phyloP scores from a whole-genome alignment of 2,113 vertebrate species.

The Pelvicachromis taeniatus region DNA sequence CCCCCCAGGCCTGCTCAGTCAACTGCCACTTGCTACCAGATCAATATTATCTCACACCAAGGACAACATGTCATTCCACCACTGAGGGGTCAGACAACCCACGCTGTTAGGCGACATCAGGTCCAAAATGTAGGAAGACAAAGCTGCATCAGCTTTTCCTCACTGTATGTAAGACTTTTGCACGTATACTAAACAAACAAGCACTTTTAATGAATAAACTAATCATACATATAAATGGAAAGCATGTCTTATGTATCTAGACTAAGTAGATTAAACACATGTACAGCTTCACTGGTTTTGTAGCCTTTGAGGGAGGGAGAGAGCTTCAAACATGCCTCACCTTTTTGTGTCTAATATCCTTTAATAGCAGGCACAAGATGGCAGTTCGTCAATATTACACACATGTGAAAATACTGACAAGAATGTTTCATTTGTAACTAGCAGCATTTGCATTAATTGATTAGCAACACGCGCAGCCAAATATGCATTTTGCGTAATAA shows the following conservation, averaged over 20 bases:
- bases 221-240: not conserved
- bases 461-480: slow-evolving; percentile 7
- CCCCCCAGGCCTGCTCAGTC: slow-evolving; percentile 62
- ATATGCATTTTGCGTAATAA: slow-evolving; percentile 36
- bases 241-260: not conserved
- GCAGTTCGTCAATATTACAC: not conserved
- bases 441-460: slow-evolving; percentile 31
- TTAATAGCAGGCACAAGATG: not conserved
- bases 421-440: not conserved
- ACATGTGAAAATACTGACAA: not conserved
- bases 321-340: not conserved
- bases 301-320: not conserved
- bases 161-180: not conserved
- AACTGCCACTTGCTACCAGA: slow-evolving; percentile 70
- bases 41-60: slow-evolving; percentile 63
- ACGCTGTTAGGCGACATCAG: slow-evolving; percentile 31
- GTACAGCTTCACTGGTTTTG: not conserved
- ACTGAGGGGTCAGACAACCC: slow-evolving; percentile 50
- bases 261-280: not conserved
- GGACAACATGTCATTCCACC: slow-evolving; percentile 65
- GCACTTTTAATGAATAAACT: not conserved
- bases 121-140: slow-evolving; percentile 2
- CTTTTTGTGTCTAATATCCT: not conserved
- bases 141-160: not conserved
- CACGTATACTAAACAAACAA: not conserved